Conservation (phyloP, 2,888 invertebrate genomes). For the Drosophila prostipennis region DNA sequence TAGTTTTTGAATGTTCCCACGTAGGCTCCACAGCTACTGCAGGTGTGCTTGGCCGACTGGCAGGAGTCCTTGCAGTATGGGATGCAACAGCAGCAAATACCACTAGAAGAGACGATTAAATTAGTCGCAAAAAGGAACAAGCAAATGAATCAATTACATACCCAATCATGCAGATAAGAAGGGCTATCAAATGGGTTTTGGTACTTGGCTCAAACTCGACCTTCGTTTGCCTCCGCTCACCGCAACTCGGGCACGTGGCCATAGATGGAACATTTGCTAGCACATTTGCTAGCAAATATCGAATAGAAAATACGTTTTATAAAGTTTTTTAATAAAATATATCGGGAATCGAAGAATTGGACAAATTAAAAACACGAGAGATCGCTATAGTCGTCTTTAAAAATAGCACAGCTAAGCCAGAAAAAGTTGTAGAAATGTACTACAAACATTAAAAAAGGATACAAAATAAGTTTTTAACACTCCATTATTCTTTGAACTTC, state of each 20-base stretch:
- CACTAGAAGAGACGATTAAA: constrained; percentile 19
- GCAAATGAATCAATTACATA: constrained; percentile 15
- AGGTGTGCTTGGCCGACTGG: constrained; percentile 75
- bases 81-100: constrained; percentile 72
- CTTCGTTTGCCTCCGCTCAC: constrained; percentile 53
- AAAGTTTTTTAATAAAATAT: too few relatives aligned
- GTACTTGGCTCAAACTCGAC: constrained; percentile 57
- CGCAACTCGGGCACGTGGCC: constrained; percentile 70
- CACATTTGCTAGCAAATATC: background rate
- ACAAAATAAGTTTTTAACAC: too few relatives aligned
- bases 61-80: constrained; percentile 75
- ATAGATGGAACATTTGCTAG: constrained; percentile 53
- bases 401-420: too few relatives aligned
- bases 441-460: too few relatives aligned
- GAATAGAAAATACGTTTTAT: too few relatives aligned
- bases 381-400: too few relatives aligned
- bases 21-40: constrained; percentile 72
- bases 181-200: constrained; percentile 72
- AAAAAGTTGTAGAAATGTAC: too few relatives aligned
- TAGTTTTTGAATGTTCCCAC: constrained; percentile 72
- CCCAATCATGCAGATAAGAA: constrained; percentile 62
- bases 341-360: too few relatives aligned
- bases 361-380: too few relatives aligned
- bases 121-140: background rate
- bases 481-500: too few relatives aligned